A percentile compares a stretch with the other conserved stretches of the same genome.
Evolutionary conservation across 2,888 invertebrate genomes (phyloP).

Genomic region (Cetonia aurata): DNA sequence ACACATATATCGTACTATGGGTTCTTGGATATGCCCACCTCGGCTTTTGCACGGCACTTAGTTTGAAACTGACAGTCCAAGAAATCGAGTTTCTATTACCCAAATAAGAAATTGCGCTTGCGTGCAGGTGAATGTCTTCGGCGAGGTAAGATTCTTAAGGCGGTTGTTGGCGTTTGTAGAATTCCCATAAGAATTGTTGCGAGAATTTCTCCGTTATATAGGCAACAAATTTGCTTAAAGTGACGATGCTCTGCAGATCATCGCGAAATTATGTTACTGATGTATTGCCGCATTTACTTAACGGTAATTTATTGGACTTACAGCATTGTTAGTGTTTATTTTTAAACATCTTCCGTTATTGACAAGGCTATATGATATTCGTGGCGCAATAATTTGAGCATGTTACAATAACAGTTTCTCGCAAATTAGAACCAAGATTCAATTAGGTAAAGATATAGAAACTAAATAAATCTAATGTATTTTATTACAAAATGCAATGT

Average conservation of each 20-base stretch:
- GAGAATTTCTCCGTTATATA: slow-evolving; percentile 1
- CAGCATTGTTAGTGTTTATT: too few species aligned
- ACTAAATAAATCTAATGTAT: too few species aligned
- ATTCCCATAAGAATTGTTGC: slow-evolving; percentile 11
- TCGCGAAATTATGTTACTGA: background rate
- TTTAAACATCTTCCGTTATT: too few species aligned
- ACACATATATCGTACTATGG: slow-evolving; percentile 36
- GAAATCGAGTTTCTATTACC: slow-evolving; percentile 58
- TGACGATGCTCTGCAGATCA: background rate
- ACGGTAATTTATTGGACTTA: background rate
- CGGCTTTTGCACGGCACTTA: slow-evolving; percentile 51
- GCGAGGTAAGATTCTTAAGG: slow-evolving; percentile 26
- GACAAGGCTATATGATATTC: too few species aligned
- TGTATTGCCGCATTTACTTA: background rate
- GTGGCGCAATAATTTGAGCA: too few species aligned
- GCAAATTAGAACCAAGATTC: too few species aligned
- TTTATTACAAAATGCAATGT: too few species aligned
- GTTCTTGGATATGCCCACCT: slow-evolving; percentile 36
- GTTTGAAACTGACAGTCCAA: slow-evolving; percentile 60
- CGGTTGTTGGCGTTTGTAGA: background rate
- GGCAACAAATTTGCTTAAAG: slow-evolving; percentile 33
- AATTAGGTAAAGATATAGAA: too few species aligned
- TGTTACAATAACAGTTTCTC: too few species aligned
- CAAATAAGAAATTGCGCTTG: slow-evolving; percentile 52
- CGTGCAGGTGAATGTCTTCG: slow-evolving; percentile 54